Evolutionary conservation across 2,113 vertebrate species (phyloP).

Genomic region (Orycteropus afer): DNA sequence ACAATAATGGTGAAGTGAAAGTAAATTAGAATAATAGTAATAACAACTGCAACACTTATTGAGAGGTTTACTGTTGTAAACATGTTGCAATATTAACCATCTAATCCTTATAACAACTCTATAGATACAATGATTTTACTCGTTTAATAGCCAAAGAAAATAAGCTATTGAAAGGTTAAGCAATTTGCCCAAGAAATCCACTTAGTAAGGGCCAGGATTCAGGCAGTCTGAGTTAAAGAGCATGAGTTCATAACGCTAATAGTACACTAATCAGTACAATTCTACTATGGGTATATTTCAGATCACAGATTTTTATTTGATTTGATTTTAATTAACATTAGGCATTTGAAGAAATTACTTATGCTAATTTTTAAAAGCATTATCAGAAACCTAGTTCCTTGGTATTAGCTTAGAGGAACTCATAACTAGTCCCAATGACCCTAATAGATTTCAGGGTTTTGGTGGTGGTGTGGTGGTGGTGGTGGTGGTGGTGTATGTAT

Average conservation of each 20-base stretch:
- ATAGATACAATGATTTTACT: neutral
- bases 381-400: neutral
- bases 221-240: neutral
- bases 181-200: neutral
- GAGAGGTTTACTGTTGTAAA: neutral
- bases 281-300: neutral
- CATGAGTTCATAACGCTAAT: neutral
- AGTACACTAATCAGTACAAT: neutral
- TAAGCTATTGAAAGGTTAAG: neutral
- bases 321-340: slow-evolving; percentile 41
- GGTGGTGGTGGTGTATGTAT: neutral
- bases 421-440: neutral
- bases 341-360: neutral
- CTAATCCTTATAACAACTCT: neutral
- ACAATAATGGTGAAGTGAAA: neutral
- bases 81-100: neutral
- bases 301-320: neutral
- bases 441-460: neutral
- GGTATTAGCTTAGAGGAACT: neutral
- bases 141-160: neutral
- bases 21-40: neutral
- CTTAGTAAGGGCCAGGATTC: neutral
- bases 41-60: neutral
- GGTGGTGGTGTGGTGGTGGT: too few species aligned
- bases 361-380: neutral